Evolutionary conservation across 2,797 vertebrate species (phyloP), one percentile per base, ranked within the genome.

Genomic region (Silurus aristotelis): DNA sequence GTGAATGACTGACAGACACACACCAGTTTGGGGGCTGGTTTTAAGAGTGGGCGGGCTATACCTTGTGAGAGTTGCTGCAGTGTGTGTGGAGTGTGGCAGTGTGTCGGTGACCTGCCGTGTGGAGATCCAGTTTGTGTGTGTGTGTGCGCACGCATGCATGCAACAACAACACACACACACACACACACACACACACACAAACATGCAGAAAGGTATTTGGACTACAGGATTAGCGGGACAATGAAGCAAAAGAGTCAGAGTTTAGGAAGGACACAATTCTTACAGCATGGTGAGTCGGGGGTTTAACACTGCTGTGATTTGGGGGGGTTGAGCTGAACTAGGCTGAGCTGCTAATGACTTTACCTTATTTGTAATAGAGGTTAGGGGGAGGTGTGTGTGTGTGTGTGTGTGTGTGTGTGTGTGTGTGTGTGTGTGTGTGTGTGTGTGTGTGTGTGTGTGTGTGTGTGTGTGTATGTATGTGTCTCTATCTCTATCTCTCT

Each of bases 211-310:
- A 6, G 75, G 63, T 67, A 60, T 31, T 52, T 70, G 89, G 73
- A 82, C 64, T 67, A 22, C 86, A 10, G 84, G 77, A 84, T 48
- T 85, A 66, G 52, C 71, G 77, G 84, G 85, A 91, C 87, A 88
- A 95, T 94, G 92, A 72, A 88, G 31, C 80, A 67, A 85, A 68
- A 86, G 63, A 87, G 88, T 89, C 85, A 82, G 84, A 85, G 48
- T 66, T 79, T 38, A 78, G 83, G 80, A 83, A 72, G 88, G 80
- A 87, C 72, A 88, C 80, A 80, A 84, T 84, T 27, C 79, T 86
- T 5, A 77, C 87, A 90, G 15, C 80, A 94, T 95, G 94, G 94
- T 95, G 91, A 93, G 94, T 88, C 12, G 7, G 55, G 17, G 68
- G 81, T 48, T 64, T 64, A 55, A 55, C 55, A 60, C 78, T 75